A percentile compares a stretch with the other conserved stretches of the same genome.
phyloP scores from a whole-genome alignment of 2,797 vertebrate species.

The Coreius guichenoti region DNA sequence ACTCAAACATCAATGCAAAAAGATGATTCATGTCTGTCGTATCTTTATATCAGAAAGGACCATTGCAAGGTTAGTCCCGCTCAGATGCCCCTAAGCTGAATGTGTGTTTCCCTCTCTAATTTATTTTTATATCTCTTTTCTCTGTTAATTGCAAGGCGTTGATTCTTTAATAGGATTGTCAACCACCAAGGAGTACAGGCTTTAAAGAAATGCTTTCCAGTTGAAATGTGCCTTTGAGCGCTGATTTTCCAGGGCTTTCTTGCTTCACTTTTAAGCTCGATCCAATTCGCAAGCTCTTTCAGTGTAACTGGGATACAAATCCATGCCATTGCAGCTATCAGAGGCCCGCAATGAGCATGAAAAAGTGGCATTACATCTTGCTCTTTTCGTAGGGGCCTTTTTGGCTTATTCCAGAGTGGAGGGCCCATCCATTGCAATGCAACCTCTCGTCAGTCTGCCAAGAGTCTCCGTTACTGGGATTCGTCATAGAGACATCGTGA shows the following conservation, averaged over 20 bases:
- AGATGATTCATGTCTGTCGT: slow-evolving; percentile 65
- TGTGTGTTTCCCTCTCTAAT: slow-evolving; percentile 64
- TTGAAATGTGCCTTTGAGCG: slow-evolving; percentile 84
- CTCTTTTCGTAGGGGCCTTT: slow-evolving; percentile 70
- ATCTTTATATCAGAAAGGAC: slow-evolving; percentile 67
- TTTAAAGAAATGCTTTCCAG: slow-evolving; percentile 84
- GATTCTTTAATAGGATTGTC: slow-evolving; percentile 85
- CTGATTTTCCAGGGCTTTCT: slow-evolving; percentile 85
- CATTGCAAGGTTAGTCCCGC: slow-evolving; percentile 70
- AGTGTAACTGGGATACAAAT: slow-evolving; percentile 86
- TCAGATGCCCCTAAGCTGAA: slow-evolving; percentile 66
- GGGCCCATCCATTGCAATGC: slow-evolving; percentile 61
- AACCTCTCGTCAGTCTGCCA: slow-evolving; percentile 75
- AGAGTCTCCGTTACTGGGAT: slow-evolving; percentile 77
- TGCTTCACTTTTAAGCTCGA: slow-evolving; percentile 85
- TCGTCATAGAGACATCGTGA: slow-evolving; percentile 78
- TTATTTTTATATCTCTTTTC: slow-evolving; percentile 73
- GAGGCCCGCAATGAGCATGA: slow-evolving; percentile 81
- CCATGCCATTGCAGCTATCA: slow-evolving; percentile 81
- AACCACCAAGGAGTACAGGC: slow-evolving; percentile 80
- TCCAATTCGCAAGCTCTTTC: slow-evolving; percentile 83
- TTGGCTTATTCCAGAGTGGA: slow-evolving; percentile 48
- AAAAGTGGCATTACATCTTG: slow-evolving; percentile 82
- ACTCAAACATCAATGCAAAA: slow-evolving; percentile 76
- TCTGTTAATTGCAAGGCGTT: slow-evolving; percentile 83